Percentiles rank a stretch among this genome's conserved stretches.
Conservation (phyloP, 2,113 vertebrate genomes). For the Dicerorhinus sumatrensis region DNA sequence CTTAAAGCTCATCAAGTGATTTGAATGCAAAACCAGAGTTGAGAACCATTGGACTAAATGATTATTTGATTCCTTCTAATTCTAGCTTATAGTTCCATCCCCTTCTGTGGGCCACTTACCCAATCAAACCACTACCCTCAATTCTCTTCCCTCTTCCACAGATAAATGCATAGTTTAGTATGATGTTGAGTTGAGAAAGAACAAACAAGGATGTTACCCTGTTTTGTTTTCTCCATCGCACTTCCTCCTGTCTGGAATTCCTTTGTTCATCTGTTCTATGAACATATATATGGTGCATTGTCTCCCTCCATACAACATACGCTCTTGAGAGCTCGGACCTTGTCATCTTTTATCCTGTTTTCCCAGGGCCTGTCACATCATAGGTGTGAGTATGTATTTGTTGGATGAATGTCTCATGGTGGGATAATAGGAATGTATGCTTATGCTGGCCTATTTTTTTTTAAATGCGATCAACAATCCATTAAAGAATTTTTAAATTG, state of each 20-base stretch:
- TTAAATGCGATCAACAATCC: not conserved
- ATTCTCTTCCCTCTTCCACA: not conserved
- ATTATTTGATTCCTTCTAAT: not conserved
- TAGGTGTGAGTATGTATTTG: not conserved
- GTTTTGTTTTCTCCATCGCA: rapidly evolving
- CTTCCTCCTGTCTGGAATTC: not conserved
- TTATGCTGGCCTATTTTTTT: not conserved
- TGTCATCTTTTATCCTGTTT: not conserved
- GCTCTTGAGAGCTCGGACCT: not conserved
- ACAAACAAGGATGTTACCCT: rapidly evolving
- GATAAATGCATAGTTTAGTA: rapidly evolving
- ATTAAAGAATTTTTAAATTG: not conserved
- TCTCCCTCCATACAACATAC: rapidly evolving
- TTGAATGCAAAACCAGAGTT: not conserved
- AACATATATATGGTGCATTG: rapidly evolving
- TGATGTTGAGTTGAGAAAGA: not conserved
- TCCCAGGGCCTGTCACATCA: not conserved
- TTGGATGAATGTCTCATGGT: not conserved
- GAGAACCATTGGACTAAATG: not conserved
- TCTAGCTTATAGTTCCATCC: not conserved
- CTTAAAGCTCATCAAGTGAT: not conserved
- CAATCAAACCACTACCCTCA: rapidly evolving
- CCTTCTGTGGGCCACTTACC: not conserved
- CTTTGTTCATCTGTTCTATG: not conserved
- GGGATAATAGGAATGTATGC: not conserved